These are phyloP conservation scores for Clytia hemisphaerica DNA, from an alignment of 30 jellyfish, hydroid and myxozoan genomes.

Conservation along the genomic window DNA sequence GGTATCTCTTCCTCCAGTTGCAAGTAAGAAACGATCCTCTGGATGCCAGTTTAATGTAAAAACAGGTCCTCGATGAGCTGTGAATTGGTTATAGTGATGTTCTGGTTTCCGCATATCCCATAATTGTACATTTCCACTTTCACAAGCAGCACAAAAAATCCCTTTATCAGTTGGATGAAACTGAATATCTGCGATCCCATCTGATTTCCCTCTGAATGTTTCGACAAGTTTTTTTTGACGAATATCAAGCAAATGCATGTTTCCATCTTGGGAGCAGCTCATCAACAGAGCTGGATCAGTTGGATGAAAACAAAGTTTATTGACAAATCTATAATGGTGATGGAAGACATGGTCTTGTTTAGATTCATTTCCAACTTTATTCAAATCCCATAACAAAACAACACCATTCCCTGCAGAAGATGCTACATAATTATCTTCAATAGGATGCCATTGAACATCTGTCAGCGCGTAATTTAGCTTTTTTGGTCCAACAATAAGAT, in stretches of 20 bases:
- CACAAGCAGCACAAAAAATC: conserved; percentile 93
- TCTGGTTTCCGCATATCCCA: conserved; percentile 90
- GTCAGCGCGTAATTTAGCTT: conserved; percentile 73
- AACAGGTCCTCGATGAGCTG: conserved; percentile 95
- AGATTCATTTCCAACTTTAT: conserved; percentile 42
- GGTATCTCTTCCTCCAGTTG: conserved; percentile 97
- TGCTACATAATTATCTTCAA: conserved; percentile 67
- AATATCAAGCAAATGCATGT: conserved; percentile 62
- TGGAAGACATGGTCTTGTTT: conserved; percentile 77
- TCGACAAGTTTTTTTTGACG: conserved; percentile 52
- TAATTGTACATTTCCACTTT: conserved; percentile 82
- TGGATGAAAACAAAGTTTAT: conserved; percentile 85
- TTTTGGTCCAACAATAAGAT: conserved; percentile 72
- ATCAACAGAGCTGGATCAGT: conserved; percentile 59
- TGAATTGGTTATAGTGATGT: conserved; percentile 44
- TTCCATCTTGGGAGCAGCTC: conserved; percentile 93
- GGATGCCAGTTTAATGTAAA: conserved; percentile 96
- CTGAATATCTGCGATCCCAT: conserved; percentile 90
- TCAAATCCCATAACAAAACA: conserved; percentile 85
- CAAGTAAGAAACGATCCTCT: conserved; percentile 84
- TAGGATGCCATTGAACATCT: conserved; percentile 88
- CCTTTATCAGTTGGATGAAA: conserved; percentile 71
- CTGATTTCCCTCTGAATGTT: conserved; percentile 79
- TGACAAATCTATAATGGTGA: conserved; percentile 82
- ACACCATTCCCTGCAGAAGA: conserved; percentile 98